Percentiles rank a stretch among this genome's conserved stretches.
Evolutionary conservation across 2,113 vertebrate species (phyloP).

Genomic region (Cyprinodon brontotheroides): DNA sequence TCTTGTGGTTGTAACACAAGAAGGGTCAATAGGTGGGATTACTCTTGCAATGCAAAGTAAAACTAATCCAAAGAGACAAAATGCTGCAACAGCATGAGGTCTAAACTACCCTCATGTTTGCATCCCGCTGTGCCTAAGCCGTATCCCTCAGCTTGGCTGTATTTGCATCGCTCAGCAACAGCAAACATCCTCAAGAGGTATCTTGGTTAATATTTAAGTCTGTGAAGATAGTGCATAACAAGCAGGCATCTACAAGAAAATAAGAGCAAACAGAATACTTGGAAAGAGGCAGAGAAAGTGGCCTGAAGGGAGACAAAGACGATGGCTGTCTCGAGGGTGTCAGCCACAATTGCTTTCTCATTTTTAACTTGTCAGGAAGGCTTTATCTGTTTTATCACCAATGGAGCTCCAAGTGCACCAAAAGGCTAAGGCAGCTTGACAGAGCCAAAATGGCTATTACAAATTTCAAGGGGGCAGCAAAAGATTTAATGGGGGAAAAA

Average conservation of each 20-base stretch:
- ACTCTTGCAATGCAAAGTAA: neutral
- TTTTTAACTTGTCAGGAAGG: constrained; percentile 73
- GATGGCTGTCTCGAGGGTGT: constrained; percentile 56
- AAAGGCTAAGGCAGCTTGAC: constrained; percentile 58
- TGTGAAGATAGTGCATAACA: constrained; percentile 58
- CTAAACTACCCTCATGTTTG: constrained; percentile 24
- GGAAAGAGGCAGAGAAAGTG: constrained; percentile 5
- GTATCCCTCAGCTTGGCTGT: constrained; percentile 34
- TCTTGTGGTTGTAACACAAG: too few species aligned
- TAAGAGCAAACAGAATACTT: constrained; percentile 40
- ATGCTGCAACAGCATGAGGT: neutral
- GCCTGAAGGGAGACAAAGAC: constrained; percentile 16
- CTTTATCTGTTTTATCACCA: constrained; percentile 72
- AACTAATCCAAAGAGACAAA: neutral
- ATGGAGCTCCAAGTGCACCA: constrained; percentile 44
- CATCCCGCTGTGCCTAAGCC: constrained; percentile 25
- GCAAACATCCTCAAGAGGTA: constrained; percentile 58
- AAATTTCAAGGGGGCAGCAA: constrained; percentile 36
- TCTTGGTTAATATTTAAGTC: constrained; percentile 64
- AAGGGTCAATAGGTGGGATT: too few species aligned
- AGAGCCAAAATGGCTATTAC: constrained; percentile 52
- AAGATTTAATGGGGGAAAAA: constrained; percentile 8
- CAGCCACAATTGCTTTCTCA: constrained; percentile 64
- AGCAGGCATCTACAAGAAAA: constrained; percentile 48
- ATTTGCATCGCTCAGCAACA: constrained; percentile 33